Evolutionary conservation across 1,140 invertebrate genomes (phyloP), one percentile per base, ranked within the genome.

Genomic region (Macrobrachium rosenbergii): DNA sequence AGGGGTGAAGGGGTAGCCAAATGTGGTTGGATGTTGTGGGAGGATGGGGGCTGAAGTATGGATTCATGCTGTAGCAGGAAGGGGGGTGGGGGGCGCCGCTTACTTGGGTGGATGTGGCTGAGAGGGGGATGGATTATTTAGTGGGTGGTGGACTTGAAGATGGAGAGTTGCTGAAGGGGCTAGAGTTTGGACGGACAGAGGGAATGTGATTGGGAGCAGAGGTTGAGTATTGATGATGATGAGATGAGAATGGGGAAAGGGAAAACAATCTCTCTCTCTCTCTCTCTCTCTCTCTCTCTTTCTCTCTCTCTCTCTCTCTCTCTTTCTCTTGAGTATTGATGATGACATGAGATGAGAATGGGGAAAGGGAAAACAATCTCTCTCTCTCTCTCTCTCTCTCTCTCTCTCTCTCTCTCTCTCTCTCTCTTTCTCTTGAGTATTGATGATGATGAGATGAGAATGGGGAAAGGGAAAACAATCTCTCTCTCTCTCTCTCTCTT

Each of bases 401-500:
- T n/a, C n/a, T n/a, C n/a, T n/a, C n/a, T n/a, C n/a, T n/a, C n/a
- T n/a, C n/a, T 58, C 43, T 77, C 43, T 58, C 43, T 7, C 37
- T 76, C 73, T 76, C 14, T 76, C 37, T 76, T n/a, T n/a, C n/a
- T n/a, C n/a, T 37, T 37, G 64, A n/a, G n/a, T n/a, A n/a, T n/a
- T n/a, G n/a, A n/a, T n/a, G n/a, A 28, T n/a, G 7, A 17, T 0
- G 16, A 16, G n/a, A 28, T n/a, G 72, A 75, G 19, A 0, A 28
- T 2, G 69, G 43, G 69, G 69, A 73, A 43, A 43, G 21, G 21
- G 17, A 73, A 43, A 43, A 73, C 23, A 0, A 17, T 58, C 43
- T 77, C 43, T 58, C 43, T 7, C 37, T 76, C 73, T 76, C 14
- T 76, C 37, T 76, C n/a, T n/a, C n/a, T n/a, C n/a, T n/a, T n/a